Percentiles rank a stretch among this genome's conserved stretches.
Evolutionary conservation across 2,797 vertebrate genomes (phyloP).

Genomic region (Micropoecilia bifurca): DNA sequence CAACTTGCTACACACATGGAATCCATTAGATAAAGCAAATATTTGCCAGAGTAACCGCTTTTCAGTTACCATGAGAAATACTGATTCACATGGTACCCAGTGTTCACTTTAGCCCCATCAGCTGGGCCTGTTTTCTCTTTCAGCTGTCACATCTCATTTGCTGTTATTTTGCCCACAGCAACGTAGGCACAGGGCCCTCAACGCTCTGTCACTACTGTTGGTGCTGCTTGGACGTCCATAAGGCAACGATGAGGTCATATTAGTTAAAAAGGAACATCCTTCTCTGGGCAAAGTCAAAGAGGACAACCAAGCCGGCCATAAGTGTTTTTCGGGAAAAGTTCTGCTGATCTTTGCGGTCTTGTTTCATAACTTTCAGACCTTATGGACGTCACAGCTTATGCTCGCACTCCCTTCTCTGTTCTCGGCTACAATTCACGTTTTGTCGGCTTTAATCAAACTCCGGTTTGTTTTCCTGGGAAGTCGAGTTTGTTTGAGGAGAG

Average conservation of each 20-base stretch:
- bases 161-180: constrained; percentile 65
- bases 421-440: not conserved
- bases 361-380: not conserved
- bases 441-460: too few relatives aligned
- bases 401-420: not conserved
- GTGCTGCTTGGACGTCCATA: constrained; percentile 57
- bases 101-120: constrained; percentile 68
- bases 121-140: constrained; percentile 74
- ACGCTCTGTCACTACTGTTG: constrained; percentile 60
- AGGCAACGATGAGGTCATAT: constrained; percentile 73
- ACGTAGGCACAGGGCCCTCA: constrained; percentile 56
- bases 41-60: not conserved
- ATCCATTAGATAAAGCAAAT: not conserved
- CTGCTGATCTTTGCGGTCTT: constrained; percentile 6
- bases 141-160: constrained; percentile 83
- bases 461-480: too few relatives aligned
- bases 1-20: too few relatives aligned
- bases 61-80: constrained; percentile 21
- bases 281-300: constrained; percentile 78
- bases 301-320: constrained; percentile 40
- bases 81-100: constrained; percentile 42
- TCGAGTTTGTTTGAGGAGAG: not conserved
- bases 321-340: constrained; percentile 35
- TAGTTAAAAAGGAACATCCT: constrained; percentile 72
- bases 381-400: not conserved